Conservation (phyloP, 1,140 invertebrate species). For the Achroia grisella region DNA sequence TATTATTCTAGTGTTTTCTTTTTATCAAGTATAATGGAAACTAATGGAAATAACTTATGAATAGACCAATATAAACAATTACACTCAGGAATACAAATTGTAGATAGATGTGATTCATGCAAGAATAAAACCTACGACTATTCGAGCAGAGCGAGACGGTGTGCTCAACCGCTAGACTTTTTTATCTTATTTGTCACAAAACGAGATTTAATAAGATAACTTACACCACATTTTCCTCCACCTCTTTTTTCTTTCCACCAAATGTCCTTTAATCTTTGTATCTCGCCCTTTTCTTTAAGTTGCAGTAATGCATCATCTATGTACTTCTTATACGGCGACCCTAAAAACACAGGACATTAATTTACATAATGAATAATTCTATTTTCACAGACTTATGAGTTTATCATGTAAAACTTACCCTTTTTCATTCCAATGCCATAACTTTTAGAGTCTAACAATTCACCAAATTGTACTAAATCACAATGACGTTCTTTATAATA, state of each 20-base stretch:
- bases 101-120: too few species aligned
- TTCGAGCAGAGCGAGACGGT: too few species aligned
- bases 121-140: too few species aligned
- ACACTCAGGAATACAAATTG: too few species aligned
- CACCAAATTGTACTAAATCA: slow-evolving; percentile 84
- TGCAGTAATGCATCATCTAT: slow-evolving; percentile 84
- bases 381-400: too few species aligned
- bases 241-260: slow-evolving; percentile 87
- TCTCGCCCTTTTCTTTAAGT: slow-evolving; percentile 85
- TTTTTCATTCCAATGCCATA: slow-evolving; percentile 84
- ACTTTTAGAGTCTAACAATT: slow-evolving; percentile 85
- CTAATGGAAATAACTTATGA: too few species aligned
- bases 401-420: slow-evolving; percentile 22
- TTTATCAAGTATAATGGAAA: too few species aligned
- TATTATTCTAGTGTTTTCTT: too few species aligned
- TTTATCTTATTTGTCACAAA: too few species aligned
- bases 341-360: slow-evolving; percentile 42
- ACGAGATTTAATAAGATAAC: not conserved
- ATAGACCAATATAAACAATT: too few species aligned
- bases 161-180: too few species aligned
- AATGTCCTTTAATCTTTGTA: slow-evolving; percentile 85
- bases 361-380: slow-evolving; percentile 4
- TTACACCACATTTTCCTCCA: slow-evolving; percentile 74
- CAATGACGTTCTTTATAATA: slow-evolving; percentile 85
- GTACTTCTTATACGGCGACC: slow-evolving; percentile 80